These are phyloP conservation scores for Sarcophaga rosellei DNA, from an alignment of 2,888 invertebrate species.

Conservation along the genomic window DNA sequence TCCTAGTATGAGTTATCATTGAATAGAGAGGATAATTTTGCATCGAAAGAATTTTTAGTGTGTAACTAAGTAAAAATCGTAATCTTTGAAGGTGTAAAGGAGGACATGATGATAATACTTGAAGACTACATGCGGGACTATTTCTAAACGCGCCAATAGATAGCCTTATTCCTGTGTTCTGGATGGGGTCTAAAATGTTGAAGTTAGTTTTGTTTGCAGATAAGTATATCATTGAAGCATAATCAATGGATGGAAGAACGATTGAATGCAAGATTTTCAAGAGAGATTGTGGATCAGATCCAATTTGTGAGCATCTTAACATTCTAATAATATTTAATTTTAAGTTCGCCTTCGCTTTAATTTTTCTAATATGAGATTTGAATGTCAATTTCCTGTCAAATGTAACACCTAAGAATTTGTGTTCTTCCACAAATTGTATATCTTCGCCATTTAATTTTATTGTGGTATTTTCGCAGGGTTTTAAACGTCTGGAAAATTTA, in stretches of 20 bases:
- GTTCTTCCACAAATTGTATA: conserved; percentile 12
- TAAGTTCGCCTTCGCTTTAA: background rate
- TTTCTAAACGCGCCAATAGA: background rate
- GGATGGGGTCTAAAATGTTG: background rate
- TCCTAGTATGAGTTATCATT: background rate
- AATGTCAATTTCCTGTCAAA: conserved; percentile 11
- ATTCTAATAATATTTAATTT: conserved; percentile 4
- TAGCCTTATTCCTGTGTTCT: background rate
- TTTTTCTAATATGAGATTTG: background rate
- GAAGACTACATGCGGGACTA: conserved; percentile 13
- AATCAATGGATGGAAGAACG: background rate
- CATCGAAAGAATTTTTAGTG: background rate
- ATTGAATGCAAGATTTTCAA: background rate
- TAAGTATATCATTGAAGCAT: background rate
- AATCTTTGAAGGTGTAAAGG: conserved; percentile 15
- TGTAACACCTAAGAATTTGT: background rate
- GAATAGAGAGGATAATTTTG: background rate
- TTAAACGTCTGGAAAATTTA: background rate
- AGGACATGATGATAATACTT: conserved; percentile 2
- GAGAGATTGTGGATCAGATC: background rate
- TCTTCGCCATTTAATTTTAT: conserved; percentile 7
- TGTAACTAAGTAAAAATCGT: conserved; percentile 1
- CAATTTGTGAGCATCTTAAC: background rate
- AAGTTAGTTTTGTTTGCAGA: background rate
- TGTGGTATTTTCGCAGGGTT: background rate